Evolutionary conservation across 2,888 invertebrate genomes (phyloP).

Genomic region (Hypolimnas misippus): DNA sequence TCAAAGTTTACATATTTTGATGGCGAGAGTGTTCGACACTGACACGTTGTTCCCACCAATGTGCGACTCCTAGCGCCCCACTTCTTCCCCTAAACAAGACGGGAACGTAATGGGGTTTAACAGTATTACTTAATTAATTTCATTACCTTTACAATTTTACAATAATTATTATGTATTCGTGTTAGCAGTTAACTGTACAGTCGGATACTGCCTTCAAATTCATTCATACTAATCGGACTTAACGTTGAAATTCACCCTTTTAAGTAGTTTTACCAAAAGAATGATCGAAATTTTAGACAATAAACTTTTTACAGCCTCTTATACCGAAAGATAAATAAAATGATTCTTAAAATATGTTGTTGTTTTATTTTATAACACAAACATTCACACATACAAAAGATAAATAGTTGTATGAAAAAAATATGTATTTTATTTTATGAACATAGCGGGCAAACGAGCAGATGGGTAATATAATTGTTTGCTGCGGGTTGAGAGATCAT

Average conservation of each 20-base stretch:
- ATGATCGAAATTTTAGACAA: constrained; percentile 78
- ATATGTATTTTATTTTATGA: too few species aligned
- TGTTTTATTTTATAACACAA: constrained; percentile 58
- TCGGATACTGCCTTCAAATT: constrained; percentile 33
- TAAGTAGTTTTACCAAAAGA: constrained; percentile 63
- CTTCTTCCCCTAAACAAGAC: constrained; percentile 43
- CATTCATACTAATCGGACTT: constrained; percentile 49
- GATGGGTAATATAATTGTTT: too few species aligned
- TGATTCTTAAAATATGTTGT: constrained; percentile 67
- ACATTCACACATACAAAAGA: too few species aligned
- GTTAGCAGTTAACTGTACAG: constrained; percentile 40
- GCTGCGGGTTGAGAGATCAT: too few species aligned
- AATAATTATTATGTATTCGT: constrained; percentile 48
- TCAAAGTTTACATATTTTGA: too few species aligned
- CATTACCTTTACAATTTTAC: constrained; percentile 66
- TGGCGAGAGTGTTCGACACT: too few species aligned
- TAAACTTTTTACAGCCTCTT: constrained; percentile 80
- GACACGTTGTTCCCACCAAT: constrained; percentile 51
- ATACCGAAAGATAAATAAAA: constrained; percentile 78
- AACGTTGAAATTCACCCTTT: constrained; percentile 52
- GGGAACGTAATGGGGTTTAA: constrained; percentile 70
- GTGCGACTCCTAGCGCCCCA: constrained; percentile 51
- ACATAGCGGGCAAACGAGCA: too few species aligned
- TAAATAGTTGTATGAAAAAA: too few species aligned
- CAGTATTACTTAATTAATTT: constrained; percentile 82